Evolutionary conservation across 2,888 invertebrate genomes (phyloP).

Genomic region (Agonopterix arenella): DNA sequence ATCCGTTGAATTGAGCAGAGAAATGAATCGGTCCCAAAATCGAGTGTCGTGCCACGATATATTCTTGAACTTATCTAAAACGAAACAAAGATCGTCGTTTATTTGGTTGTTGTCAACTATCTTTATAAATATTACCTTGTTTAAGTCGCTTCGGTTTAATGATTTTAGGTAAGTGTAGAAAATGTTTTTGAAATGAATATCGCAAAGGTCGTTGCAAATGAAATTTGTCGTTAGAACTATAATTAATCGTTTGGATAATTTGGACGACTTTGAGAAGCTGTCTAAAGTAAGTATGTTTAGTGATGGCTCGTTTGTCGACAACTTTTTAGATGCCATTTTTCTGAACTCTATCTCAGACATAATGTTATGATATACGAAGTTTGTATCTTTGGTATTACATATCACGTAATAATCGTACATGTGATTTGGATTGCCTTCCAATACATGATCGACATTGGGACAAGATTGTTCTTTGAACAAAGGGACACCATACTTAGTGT

Average conservation of each 20-base stretch:
- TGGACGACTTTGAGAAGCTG: slow-evolving; percentile 66
- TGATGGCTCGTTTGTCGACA: slow-evolving; percentile 80
- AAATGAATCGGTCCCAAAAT: slow-evolving; percentile 91
- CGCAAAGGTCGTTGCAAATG: slow-evolving; percentile 64
- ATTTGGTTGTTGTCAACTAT: slow-evolving; percentile 67
- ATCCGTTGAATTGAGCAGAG: slow-evolving; percentile 83
- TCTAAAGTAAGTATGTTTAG: slow-evolving; percentile 78
- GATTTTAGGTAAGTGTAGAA: slow-evolving; percentile 70
- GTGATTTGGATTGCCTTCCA: slow-evolving; percentile 82
- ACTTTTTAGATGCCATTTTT: slow-evolving; percentile 84
- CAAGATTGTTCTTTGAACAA: slow-evolving; percentile 85
- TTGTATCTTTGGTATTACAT: slow-evolving; percentile 89
- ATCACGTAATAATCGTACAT: slow-evolving; percentile 92
- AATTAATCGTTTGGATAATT: slow-evolving; percentile 70
- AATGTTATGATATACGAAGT: slow-evolving; percentile 80
- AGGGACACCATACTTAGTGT: slow-evolving; percentile 86
- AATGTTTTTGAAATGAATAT: slow-evolving; percentile 69
- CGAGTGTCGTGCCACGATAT: slow-evolving; percentile 86
- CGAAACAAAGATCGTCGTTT: slow-evolving; percentile 61
- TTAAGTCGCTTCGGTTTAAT: slow-evolving; percentile 61
- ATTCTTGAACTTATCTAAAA: slow-evolving; percentile 78
- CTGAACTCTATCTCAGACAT: slow-evolving; percentile 83
- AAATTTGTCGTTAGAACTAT: slow-evolving; percentile 79
- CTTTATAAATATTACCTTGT: slow-evolving; percentile 68
- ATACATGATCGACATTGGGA: slow-evolving; percentile 74